These are phyloP conservation scores for Nineta flava DNA, from an alignment of 2,888 invertebrate species.

Conservation along the genomic window DNA sequence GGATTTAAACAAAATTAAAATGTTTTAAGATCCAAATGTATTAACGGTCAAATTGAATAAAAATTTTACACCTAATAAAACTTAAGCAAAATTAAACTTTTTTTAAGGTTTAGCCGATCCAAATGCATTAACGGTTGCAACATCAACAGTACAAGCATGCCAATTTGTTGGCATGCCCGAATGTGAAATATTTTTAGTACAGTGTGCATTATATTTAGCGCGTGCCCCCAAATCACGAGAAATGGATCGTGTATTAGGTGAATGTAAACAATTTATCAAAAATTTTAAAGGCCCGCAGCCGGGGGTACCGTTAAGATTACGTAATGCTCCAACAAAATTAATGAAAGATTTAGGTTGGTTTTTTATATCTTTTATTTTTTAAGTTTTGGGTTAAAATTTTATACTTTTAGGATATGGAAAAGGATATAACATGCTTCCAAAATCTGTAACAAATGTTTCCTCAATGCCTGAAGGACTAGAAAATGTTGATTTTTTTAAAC, in stretches of 20 bases:
- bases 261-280: constrained; percentile 40
- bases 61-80: too few species aligned
- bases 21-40: too few species aligned
- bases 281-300: constrained; percentile 54
- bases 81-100: too few species aligned
- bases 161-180: constrained; percentile 72
- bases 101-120: constrained; percentile 46
- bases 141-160: constrained; percentile 62
- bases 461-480: constrained; percentile 56
- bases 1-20: too few species aligned
- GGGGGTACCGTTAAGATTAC: constrained; percentile 56
- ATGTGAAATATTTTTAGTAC: constrained; percentile 58
- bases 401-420: constrained; percentile 41
- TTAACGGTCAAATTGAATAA: too few species aligned
- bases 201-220: constrained; percentile 61
- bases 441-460: constrained; percentile 36
- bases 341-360: constrained; percentile 54
- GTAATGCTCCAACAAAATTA: constrained; percentile 65
- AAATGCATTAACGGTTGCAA: constrained; percentile 46
- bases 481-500: constrained; percentile 38
- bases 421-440: constrained; percentile 35
- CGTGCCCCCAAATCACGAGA: constrained; percentile 59
- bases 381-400: neutral
- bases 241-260: constrained; percentile 31
- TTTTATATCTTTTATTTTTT: constrained; percentile 1